Base-by-base conservation (phyloP, 2,888 invertebrate genomes). In the Calameuta pallipes region DNA sequence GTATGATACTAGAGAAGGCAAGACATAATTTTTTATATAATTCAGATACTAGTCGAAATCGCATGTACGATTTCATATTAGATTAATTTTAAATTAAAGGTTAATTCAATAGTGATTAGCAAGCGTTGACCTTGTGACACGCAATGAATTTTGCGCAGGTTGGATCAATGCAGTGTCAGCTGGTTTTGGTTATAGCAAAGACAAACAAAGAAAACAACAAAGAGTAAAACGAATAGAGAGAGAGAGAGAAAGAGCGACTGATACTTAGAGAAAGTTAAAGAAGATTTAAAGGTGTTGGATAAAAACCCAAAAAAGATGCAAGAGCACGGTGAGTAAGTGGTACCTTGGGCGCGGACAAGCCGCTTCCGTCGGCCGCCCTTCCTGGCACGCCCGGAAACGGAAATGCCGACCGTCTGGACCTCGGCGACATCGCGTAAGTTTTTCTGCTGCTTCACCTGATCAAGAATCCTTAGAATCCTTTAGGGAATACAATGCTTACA, bases 401-500 rank as follows among this genome's bases (percentile, higher is more conserved):
- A 80, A 81, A 85, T 83, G 81, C 80, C 83, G 83, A 85, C 84
- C 76, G 82, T 81, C 83, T 84, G 81, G 80, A 83, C 80, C 84
- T 81, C 83, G 78, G 83, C 83, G 80, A 84, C 86, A 83, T 85
- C 85, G 85, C 84, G 86, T 79, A 85, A 81, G 78, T 82, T 78
- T 87, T 88, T 87, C 85, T 84, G 85, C 89, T 86, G 88, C 90
- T 89, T 91, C 90, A 91, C 89, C 90, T 91, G 87, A 83, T 85
- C 84, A 56, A 56, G 56, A 56, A 56, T 56, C 56, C 56, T 56
- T 56, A 56, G 56, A 56, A 56, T 56, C 56, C 56, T 56, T 56
- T 56, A 56, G 23, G 56, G 23, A 56, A 56, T 56, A 56, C 23
- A 56, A 56, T 56, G 56, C 56, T 56, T 56, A 56, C 56, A 56